A percentile compares a stretch with the other conserved stretches of the same genome.
Conservation (phyloP, 2,888 invertebrate species). For the Chouioia cunea region DNA sequence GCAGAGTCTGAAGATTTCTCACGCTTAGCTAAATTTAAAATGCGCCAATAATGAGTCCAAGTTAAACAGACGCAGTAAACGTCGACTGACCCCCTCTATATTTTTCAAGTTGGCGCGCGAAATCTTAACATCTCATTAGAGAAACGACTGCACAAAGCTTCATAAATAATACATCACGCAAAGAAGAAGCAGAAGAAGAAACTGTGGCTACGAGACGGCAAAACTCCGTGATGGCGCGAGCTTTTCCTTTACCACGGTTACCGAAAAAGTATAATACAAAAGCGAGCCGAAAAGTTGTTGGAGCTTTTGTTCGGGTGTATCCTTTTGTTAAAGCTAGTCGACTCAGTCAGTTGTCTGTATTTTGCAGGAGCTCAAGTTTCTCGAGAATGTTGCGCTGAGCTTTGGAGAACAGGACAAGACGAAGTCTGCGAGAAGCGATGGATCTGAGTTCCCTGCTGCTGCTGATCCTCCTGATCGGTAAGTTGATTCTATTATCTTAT, state of each 20-base stretch:
- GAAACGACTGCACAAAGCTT: background rate
- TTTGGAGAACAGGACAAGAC: constrained; percentile 46
- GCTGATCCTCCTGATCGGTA: constrained; percentile 63
- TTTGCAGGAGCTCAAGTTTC: constrained; percentile 52
- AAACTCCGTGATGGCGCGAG: background rate
- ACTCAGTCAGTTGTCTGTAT: too few species aligned
- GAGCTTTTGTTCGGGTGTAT: background rate
- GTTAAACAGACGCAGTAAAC: constrained; percentile 56
- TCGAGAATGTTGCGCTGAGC: constrained; percentile 58
- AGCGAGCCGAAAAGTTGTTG: background rate
- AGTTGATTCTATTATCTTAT: constrained; percentile 45
- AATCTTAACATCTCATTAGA: constrained; percentile 42
- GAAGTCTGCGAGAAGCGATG: constrained; percentile 53
- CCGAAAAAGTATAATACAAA: background rate
- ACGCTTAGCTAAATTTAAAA: constrained; percentile 55
- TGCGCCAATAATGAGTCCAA: constrained; percentile 62
- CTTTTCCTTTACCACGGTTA: background rate
- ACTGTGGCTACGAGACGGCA: background rate
- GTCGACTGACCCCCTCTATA: constrained; percentile 7
- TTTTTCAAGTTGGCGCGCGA: background rate
- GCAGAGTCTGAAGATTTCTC: too few species aligned
- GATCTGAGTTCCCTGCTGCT: constrained; percentile 62
- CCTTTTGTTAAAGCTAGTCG: too few species aligned
- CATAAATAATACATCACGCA: constrained; percentile 17
- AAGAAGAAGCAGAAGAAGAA: background rate